phyloP scores from a whole-genome alignment of 2,113 vertebrate species.

The Irena cyanogastra region DNA sequence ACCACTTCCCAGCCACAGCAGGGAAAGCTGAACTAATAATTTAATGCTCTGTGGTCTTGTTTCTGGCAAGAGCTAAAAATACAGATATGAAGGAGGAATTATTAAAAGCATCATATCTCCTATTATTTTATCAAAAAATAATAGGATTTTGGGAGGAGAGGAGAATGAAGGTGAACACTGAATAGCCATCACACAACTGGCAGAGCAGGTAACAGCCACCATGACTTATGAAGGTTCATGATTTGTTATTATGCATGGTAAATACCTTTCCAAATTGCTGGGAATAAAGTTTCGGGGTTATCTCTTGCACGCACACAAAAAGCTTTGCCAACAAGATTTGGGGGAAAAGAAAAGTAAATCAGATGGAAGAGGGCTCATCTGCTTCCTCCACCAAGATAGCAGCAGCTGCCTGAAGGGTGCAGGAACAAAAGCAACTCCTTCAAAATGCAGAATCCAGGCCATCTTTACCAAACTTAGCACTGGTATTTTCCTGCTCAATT shows the following conservation, averaged over 20 bases:
- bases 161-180: constrained; percentile 69
- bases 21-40: not conserved
- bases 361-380: not conserved
- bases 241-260: constrained; percentile 64
- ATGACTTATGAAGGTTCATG: constrained; percentile 52
- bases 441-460: not conserved
- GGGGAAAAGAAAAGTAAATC: not conserved
- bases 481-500: not conserved
- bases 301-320: constrained; percentile 51
- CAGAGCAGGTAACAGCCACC: constrained; percentile 53
- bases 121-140: constrained; percentile 74
- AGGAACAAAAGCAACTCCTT: not conserved
- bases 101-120: constrained; percentile 55
- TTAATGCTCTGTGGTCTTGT: constrained; percentile 36
- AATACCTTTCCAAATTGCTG: constrained; percentile 58
- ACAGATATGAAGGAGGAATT: constrained; percentile 48
- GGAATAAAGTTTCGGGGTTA: constrained; percentile 44
- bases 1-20: not conserved
- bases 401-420: not conserved
- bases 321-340: constrained; percentile 63
- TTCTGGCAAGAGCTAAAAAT: constrained; percentile 60
- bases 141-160: constrained; percentile 60
- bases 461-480: not conserved
- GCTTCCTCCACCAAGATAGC: not conserved
- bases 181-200: constrained; percentile 58